These are phyloP conservation scores for Rhimphoctona megacephalus DNA, from an alignment of 2,888 invertebrate species.

Conservation along the genomic window DNA sequence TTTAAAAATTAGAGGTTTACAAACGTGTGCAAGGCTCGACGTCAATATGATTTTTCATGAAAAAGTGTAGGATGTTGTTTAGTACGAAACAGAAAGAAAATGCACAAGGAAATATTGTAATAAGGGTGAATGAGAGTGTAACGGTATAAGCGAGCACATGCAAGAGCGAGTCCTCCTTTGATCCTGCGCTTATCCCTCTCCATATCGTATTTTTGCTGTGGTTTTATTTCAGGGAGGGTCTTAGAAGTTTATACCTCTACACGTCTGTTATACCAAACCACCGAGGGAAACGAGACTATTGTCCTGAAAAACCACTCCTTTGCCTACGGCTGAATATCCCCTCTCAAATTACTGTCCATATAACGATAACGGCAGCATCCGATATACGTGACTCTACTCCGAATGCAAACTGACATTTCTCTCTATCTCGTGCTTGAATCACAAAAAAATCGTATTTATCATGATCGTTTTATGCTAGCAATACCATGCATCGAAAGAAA, in stretches of 20 bases:
- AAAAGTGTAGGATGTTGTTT: not conserved
- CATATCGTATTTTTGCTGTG: slow-evolving; percentile 33
- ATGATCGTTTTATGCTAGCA: slow-evolving; percentile 10
- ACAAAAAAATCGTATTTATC: slow-evolving; percentile 15
- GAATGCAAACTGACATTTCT: slow-evolving; percentile 27
- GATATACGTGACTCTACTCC: slow-evolving; percentile 50
- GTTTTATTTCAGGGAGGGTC: slow-evolving; percentile 22
- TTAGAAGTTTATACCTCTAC: slow-evolving; percentile 35
- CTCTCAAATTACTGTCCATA: slow-evolving; percentile 40
- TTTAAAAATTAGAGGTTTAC: not conserved
- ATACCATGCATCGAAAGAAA: not conserved
- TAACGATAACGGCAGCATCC: slow-evolving; percentile 44
- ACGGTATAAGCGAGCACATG: slow-evolving; percentile 37
- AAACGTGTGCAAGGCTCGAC: not conserved
- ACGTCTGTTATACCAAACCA: slow-evolving; percentile 26
- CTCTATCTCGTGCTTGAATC: slow-evolving; percentile 9
- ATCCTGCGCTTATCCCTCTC: slow-evolving; percentile 43
- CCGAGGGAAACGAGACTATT: slow-evolving; percentile 48
- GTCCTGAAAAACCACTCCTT: slow-evolving; percentile 54
- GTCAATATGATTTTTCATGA: slow-evolving; percentile 10
- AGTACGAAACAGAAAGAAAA: not conserved
- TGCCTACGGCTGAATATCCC: slow-evolving; percentile 26
- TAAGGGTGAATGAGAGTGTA: slow-evolving; percentile 37
- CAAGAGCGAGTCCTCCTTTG: slow-evolving; percentile 46
- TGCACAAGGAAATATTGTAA: slow-evolving; percentile 13